Evolutionary conservation across 2,888 invertebrate species (phyloP).

Genomic region (Bombylius major): DNA sequence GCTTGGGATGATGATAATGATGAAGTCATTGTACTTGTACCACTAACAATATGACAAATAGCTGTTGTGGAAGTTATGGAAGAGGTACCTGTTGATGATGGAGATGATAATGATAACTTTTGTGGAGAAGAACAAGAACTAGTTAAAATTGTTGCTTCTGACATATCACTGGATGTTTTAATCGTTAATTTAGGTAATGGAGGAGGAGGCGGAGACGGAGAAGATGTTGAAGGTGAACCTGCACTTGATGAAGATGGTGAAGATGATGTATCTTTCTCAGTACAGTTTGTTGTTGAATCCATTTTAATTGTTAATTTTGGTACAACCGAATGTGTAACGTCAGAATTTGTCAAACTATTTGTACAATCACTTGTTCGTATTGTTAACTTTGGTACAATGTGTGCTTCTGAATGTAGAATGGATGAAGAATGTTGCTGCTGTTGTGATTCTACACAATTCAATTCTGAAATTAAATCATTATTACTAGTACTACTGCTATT

Average conservation of each 20-base stretch:
- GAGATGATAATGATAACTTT: slow-evolving; percentile 14
- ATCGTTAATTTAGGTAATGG: slow-evolving; percentile 47
- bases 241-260: neutral
- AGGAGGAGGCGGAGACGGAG: slow-evolving; percentile 19
- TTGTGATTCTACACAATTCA: slow-evolving; percentile 2
- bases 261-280: slow-evolving; percentile 4
- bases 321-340: slow-evolving; percentile 26
- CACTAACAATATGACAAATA: slow-evolving; percentile 14
- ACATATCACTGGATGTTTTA: slow-evolving; percentile 37
- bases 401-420: slow-evolving; percentile 20
- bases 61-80: slow-evolving; percentile 1
- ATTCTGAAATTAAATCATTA: neutral
- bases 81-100: slow-evolving; percentile 1
- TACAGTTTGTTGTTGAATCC: slow-evolving; percentile 13
- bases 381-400: slow-evolving; percentile 36
- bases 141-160: slow-evolving; percentile 29
- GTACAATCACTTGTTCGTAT: slow-evolving; percentile 25
- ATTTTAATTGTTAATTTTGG: slow-evolving; percentile 36
- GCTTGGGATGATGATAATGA: slow-evolving; percentile 16
- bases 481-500: neutral
- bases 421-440: slow-evolving; percentile 4
- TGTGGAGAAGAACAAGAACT: slow-evolving; percentile 24
- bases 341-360: slow-evolving; percentile 19
- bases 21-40: slow-evolving; percentile 1
- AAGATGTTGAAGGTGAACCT: slow-evolving; percentile 14